A percentile compares a stretch with the other conserved stretches of the same genome.
Evolutionary conservation across 2,113 vertebrate genomes (phyloP).

Genomic region (Catharus fuscescens): DNA sequence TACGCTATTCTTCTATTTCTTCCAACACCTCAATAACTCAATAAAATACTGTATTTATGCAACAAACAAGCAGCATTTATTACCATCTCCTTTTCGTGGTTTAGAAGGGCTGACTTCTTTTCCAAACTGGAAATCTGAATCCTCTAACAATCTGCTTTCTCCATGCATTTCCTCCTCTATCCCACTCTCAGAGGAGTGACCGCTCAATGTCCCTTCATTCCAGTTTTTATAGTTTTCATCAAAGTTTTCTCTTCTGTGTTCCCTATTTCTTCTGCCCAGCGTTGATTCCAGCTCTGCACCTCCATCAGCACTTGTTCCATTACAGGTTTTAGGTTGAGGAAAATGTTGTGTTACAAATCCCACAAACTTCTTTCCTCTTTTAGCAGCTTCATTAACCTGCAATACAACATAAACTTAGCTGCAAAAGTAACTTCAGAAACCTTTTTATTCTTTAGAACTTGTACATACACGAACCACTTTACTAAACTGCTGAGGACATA

Average conservation of each 20-base stretch:
- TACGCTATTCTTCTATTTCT: neutral
- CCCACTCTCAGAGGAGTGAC: conserved; percentile 72
- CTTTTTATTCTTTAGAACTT: neutral
- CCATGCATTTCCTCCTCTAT: conserved; percentile 68
- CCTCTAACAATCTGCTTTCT: conserved; percentile 49
- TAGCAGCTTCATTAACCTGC: conserved; percentile 88
- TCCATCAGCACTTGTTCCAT: conserved; percentile 61
- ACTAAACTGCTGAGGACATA: neutral
- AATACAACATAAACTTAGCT: conserved; percentile 9
- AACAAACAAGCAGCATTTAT: neutral
- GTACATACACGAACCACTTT: neutral
- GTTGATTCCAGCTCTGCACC: conserved; percentile 53
- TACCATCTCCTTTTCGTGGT: conserved; percentile 73
- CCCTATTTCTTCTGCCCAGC: neutral
- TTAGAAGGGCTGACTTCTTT: conserved; percentile 47
- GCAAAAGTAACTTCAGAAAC: neutral
- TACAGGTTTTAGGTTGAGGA: conserved; percentile 68
- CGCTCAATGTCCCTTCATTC: conserved; percentile 63
- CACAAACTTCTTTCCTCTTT: conserved; percentile 88
- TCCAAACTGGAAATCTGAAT: conserved; percentile 57
- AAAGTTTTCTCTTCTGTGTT: conserved; percentile 34
- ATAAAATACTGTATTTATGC: neutral
- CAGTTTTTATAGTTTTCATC: conserved; percentile 69
- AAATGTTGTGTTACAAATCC: conserved; percentile 86
- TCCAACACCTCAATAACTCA: neutral